Percentiles rank a stretch among this genome's conserved stretches.
These are phyloP conservation scores for Neodiprion virginianus DNA, from an alignment of 1,140 invertebrate species.

Conservation along the genomic window DNA sequence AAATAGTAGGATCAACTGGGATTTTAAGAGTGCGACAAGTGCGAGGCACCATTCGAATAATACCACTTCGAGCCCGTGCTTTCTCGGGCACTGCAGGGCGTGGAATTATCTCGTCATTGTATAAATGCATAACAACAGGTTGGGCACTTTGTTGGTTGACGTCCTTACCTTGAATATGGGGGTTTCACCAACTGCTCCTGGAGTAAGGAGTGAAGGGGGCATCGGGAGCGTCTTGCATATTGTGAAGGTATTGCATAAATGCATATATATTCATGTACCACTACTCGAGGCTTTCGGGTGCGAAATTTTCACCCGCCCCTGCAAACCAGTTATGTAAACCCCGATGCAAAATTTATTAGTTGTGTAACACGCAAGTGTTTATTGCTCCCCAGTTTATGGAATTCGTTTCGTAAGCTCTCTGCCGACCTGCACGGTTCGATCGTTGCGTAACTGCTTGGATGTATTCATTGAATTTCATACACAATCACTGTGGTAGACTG, in stretches of 20 bases:
- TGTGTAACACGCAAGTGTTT: constrained; percentile 35
- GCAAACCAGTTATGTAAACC: constrained; percentile 26
- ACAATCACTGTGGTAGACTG: too few relatives aligned
- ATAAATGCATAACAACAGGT: constrained; percentile 44
- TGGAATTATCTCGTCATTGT: constrained; percentile 51
- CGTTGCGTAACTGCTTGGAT: neutral
- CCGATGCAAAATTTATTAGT: constrained; percentile 41
- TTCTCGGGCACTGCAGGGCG: constrained; percentile 23
- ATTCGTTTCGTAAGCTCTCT: neutral
- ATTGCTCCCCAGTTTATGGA: constrained; percentile 22
- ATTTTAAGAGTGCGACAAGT: too few relatives aligned
- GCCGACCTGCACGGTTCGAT: neutral
- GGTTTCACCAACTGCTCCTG: constrained; percentile 38
- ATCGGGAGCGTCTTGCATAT: constrained; percentile 45
- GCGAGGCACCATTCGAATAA: too few relatives aligned
- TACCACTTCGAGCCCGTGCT: too few relatives aligned
- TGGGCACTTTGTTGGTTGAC: constrained; percentile 43
- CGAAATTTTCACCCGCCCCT: constrained; percentile 10
- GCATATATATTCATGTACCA: constrained; percentile 46
- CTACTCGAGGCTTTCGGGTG: constrained; percentile 10
- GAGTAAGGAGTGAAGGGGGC: constrained; percentile 31
- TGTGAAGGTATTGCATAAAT: constrained; percentile 49
- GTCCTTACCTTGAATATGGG: constrained; percentile 44
- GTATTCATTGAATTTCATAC: too few relatives aligned
- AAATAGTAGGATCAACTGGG: too few relatives aligned